phyloP scores from a whole-genome alignment of 2,888 invertebrate genomes.

The Dorcus parallelipipedus region DNA sequence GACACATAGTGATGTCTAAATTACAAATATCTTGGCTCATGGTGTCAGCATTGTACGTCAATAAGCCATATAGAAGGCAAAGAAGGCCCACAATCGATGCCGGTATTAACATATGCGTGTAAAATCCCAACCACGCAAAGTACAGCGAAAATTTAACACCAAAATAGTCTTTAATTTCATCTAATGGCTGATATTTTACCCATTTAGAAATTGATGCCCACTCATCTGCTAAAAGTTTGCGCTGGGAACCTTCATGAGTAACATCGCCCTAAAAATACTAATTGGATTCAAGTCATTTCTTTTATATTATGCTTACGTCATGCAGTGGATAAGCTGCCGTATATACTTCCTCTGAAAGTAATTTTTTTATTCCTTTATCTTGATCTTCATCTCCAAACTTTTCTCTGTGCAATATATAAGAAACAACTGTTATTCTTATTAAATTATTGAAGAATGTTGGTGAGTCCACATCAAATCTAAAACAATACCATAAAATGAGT shows the following conservation, averaged over 20 bases:
- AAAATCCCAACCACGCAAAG: constrained; percentile 83
- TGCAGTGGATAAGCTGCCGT: constrained; percentile 72
- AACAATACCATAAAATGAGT: background rate
- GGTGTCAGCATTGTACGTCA: constrained; percentile 50
- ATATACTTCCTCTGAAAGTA: constrained; percentile 63
- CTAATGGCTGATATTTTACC: constrained; percentile 72
- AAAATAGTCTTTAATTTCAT: constrained; percentile 74
- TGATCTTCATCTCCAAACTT: constrained; percentile 58
- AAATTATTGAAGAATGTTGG: constrained; percentile 67
- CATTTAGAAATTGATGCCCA: constrained; percentile 70
- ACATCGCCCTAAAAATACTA: constrained; percentile 53
- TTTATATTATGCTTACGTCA: constrained; percentile 56
- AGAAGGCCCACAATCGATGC: constrained; percentile 65
- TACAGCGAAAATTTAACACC: constrained; percentile 76
- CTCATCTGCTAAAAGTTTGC: constrained; percentile 60
- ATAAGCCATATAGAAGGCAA: constrained; percentile 61
- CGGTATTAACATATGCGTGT: constrained; percentile 78
- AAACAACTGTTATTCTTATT: constrained; percentile 64
- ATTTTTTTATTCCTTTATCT: constrained; percentile 65
- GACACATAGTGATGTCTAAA: constrained; percentile 70
- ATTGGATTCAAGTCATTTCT: background rate
- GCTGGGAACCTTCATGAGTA: constrained; percentile 48
- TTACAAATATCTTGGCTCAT: constrained; percentile 59
- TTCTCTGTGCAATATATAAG: constrained; percentile 73
- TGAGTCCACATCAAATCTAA: constrained; percentile 62